Evolutionary conservation across 2,113 vertebrate species (phyloP), one percentile per base, ranked within the genome.

Genomic region (Plectropomus leopardus): DNA sequence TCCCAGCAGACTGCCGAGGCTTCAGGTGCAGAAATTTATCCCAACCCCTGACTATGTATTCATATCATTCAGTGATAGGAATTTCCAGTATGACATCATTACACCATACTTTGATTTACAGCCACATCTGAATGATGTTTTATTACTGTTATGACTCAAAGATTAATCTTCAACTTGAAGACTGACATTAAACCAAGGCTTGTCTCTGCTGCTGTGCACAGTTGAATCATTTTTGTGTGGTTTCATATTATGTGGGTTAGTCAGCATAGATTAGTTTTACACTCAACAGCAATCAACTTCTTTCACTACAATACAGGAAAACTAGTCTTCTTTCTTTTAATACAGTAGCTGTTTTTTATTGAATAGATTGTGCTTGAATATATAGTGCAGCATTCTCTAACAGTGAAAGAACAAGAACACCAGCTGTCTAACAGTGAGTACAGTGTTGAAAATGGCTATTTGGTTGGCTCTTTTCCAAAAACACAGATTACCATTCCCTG

Each of bases 401-500:
- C 6, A 36, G 28, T n/a, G 17, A 23, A 59, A 51, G 23, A 50
- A 44, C 30, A 72, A 36, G 17, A 72, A 44, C 32, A 63, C 67
- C 15, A 30, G 60, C n/a, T 55, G 24, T 50, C 28, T 65, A 32
- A 53, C 15, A 58, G 48, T 64, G 36, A 34, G 26, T 58, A 40
- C 19, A 76, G 42, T 74, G 51, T 30, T 61, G 57, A 81, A 58
- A 66, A 72, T 24, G 55, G 40, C 36, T 59, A 44, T 47, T 30
- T 23, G 8, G 30, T 40, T 72, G 72, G 58, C 81, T 67, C 6
- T n/a, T 28, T 13, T 82, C 64, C 80, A 79, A 69, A 53, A 66
- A 48, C 59, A 64, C 55, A 84, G 63, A 76, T 78, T 74, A 65
- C 16, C 17, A 50, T 74, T 79, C 59, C 63, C 40, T 26, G 21